Evolutionary conservation across 2,113 vertebrate genomes (phyloP), one percentile per base, ranked within the genome.

Genomic region (Gorsachius goisagi): DNA sequence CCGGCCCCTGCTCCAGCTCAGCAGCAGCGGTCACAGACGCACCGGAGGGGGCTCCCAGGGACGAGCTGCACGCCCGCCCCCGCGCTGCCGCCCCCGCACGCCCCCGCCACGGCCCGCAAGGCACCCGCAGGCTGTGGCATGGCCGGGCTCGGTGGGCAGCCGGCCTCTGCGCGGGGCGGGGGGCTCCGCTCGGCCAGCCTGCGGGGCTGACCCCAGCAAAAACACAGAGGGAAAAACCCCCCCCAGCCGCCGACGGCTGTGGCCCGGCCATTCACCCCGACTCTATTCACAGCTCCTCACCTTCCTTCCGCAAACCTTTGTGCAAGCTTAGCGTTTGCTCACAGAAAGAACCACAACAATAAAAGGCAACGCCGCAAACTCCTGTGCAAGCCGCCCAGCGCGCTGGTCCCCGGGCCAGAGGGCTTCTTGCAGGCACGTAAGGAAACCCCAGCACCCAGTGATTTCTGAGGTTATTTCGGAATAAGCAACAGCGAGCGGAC

Each of bases 231-330:
- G 9, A 15, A 12, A 68, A 39, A 3, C 3, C 4, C 18, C 4
- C 52, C 18, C 6, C 9, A 6, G 32, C 0, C 28, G 16, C 11
- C 52, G n/a, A n/a, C n/a, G 15, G 10, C 3, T 0, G 1, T 0
- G 6, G 22, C 74, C 33, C 11, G 12, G 55, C 74, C 35, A 4
- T 52, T 45, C 47, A 1, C 11, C 20, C 17, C 8, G 5, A 5
- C 56, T 37, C 55, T 17, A 24, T 39, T 67, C 93, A 24, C 72
- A 53, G 78, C 67, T 73, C 75, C 74, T 63, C 11, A 21, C 28
- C 52, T 58, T 41, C 77, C 74, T 67, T 47, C 81, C 5, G 6
- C 79, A 73, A 79, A 75, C 21, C 3, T 22, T 9, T 3, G 30
- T 41, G 77, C 12, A 6, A 32, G 39, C 56, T 15, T 6, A 28